These are phyloP conservation scores for Sus scrofa DNA, from an alignment of 2,113 vertebrate species.

Conservation along the genomic window T2T-Sscrofa CM000827.6:101617501-101618000, in stretches of 20 bases:
- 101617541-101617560: not conserved
- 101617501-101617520: not conserved
- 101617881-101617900: not conserved
- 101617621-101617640: not conserved
- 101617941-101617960: not conserved
- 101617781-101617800: not conserved
- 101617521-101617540: not conserved
- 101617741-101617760: not conserved
- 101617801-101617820: accelerated
- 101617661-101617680: not conserved
- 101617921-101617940: not conserved
- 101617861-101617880: not conserved
- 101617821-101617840: not conserved
- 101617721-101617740: not conserved
- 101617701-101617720: not conserved
- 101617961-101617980: not conserved
- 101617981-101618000: not conserved
- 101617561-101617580: not conserved
- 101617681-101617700: not conserved
- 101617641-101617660: not conserved
- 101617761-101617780: not conserved
- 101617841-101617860: conserved; percentile 36
- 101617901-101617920: not conserved
- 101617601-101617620: not conserved
- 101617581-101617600: not conserved